phyloP scores from a whole-genome alignment of 92 coral and sea anemone species.

The Heteractis magnifica region DNA sequence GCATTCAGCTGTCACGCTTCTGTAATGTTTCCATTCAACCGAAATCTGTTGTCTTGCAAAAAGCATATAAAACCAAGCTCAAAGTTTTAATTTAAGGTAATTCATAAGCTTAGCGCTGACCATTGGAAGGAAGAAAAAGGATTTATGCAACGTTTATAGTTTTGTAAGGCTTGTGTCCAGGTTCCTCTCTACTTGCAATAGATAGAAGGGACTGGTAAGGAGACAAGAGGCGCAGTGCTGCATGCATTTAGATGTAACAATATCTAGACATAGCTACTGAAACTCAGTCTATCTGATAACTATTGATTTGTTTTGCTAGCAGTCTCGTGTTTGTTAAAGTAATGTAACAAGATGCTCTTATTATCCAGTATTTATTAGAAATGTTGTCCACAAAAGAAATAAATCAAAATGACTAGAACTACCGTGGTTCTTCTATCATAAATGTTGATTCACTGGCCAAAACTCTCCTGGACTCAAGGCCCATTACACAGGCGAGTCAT shows the following conservation, averaged over 20 bases:
- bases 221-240: slow-evolving; percentile 2
- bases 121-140: not conserved
- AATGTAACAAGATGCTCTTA: not conserved
- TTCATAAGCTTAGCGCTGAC: not conserved
- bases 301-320: not conserved
- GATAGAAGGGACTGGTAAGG: not conserved
- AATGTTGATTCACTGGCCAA: too few species aligned
- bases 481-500: too few species aligned
- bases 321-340: not conserved
- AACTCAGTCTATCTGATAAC: not conserved
- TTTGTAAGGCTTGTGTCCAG: not conserved
- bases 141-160: not conserved
- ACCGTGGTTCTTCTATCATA: not conserved
- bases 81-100: not conserved
- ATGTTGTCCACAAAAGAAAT: not conserved
- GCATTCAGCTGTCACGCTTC: not conserved
- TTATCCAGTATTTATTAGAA: slow-evolving; percentile 8
- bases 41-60: not conserved
- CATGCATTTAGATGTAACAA: not conserved
- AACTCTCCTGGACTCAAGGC: too few species aligned
- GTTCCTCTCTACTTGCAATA: slow-evolving; percentile 8
- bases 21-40: not conserved
- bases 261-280: not conserved
- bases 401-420: not conserved
- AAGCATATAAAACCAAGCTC: not conserved